Evolutionary conservation across 2,113 vertebrate genomes (phyloP).

Genomic region (Nymphicus hollandicus): DNA sequence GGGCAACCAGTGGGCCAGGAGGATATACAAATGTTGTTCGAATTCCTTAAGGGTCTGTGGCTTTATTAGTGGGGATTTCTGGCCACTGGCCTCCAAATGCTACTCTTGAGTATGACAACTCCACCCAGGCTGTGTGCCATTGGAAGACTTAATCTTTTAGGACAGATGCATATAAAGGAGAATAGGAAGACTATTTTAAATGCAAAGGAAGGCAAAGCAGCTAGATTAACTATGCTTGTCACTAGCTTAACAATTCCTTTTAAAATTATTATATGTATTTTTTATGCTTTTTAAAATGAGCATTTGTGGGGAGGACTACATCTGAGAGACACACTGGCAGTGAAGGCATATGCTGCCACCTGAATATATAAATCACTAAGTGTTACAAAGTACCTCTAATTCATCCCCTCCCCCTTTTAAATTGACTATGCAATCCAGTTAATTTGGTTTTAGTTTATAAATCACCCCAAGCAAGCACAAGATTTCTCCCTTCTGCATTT

Average conservation of each 20-base stretch:
- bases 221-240: not conserved
- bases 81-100: not conserved
- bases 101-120: not conserved
- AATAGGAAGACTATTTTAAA: not conserved
- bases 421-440: not conserved
- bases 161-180: not conserved
- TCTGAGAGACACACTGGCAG: not conserved
- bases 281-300: not conserved
- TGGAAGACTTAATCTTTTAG: not conserved
- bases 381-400: not conserved
- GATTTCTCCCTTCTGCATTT: not conserved
- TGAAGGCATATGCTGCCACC: not conserved
- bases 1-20: not conserved
- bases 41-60: not conserved
- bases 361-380: not conserved
- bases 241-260: not conserved
- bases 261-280: not conserved
- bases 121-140: not conserved
- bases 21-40: not conserved
- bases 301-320: not conserved
- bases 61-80: not conserved
- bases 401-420: not conserved
- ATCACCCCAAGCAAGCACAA: not conserved
- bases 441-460: constrained; percentile 4
- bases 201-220: not conserved